These are phyloP conservation scores for Riptortus pedestris DNA, from an alignment of 1,140 invertebrate species.

Conservation along the genomic window DNA sequence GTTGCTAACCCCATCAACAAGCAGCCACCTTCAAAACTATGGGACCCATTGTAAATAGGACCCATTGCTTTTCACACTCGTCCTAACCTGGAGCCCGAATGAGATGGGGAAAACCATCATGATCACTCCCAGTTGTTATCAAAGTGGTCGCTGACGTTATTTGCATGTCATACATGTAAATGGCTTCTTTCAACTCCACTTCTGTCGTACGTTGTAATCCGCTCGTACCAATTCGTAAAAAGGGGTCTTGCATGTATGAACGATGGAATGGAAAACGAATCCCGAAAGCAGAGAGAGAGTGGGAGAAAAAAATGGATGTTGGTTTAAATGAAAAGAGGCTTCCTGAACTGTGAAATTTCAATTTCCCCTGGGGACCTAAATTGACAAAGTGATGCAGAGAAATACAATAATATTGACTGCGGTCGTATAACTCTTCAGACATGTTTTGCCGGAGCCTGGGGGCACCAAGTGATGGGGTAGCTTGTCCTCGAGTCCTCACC, in stretches of 20 bases:
- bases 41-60: too few species aligned
- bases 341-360: constrained; percentile 15
- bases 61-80: too few species aligned
- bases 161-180: constrained; percentile 18
- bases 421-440: background rate
- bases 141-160: background rate
- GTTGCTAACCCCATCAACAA: too few species aligned
- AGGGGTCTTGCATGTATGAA: too few species aligned
- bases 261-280: background rate
- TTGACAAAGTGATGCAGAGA: constrained; percentile 7
- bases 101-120: constrained; percentile 2
- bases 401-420: background rate
- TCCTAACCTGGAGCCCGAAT: too few species aligned
- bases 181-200: background rate
- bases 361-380: background rate
- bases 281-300: background rate
- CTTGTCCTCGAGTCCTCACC: background rate
- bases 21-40: too few species aligned
- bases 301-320: constrained; percentile 5
- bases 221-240: too few species aligned
- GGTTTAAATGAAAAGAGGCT: background rate
- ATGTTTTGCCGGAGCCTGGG: constrained; percentile 1
- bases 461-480: background rate
- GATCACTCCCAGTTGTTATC: background rate
- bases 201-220: background rate